Evolutionary conservation across 2,797 vertebrate species (phyloP), one percentile per base, ranked within the genome.

Genomic region (Lagorchestes hirsutus): DNA sequence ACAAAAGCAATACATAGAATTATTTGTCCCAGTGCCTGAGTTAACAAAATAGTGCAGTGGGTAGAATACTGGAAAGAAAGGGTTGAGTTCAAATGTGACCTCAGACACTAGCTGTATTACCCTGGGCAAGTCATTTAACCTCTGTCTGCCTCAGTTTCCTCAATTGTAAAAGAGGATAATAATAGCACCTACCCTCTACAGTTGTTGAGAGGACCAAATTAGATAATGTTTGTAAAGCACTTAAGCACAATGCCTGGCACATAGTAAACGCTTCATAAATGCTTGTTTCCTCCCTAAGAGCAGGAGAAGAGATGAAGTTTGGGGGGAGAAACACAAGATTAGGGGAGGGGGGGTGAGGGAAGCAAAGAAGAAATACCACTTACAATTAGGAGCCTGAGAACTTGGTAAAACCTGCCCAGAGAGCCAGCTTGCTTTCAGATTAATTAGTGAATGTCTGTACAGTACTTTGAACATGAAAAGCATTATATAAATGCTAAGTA

Each of bases 401-500:
- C 96, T 54, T 96, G 97, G 97, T 95, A 95, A 91, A 95, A 95
- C 95, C 97, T 97, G 97, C 96, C 97, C 96, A 58, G 95, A 95
- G 96, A 6, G 16, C 97, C 95, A 27, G 94, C 96, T 92, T 91
- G 95, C 16, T 13, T 96, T 96, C 95, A 0, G 95, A 97, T 96
- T 98, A 96, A 98, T 98, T 97, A 98, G 97, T 14, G 91, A 97
- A 96, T 82, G 90, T 95, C 94, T 52, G 94, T 90, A 67, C 96
- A 97, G 97, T 46, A 56, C 98, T 98, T 97, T 98, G 98, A 98
- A 98, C 97, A 97, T 98, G 97, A 98, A 98, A 98, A 91, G 0
- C 46, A 24, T 94, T 96, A 52, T 96, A 96, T 97, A 96, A 97
- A 97, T 74, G 92, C 93, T 95, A 96, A 97, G 96, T 93, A 95